Conservation (phyloP, 53 echinoderm and acorn worm genomes). For the Stichopus horrens region DNA sequence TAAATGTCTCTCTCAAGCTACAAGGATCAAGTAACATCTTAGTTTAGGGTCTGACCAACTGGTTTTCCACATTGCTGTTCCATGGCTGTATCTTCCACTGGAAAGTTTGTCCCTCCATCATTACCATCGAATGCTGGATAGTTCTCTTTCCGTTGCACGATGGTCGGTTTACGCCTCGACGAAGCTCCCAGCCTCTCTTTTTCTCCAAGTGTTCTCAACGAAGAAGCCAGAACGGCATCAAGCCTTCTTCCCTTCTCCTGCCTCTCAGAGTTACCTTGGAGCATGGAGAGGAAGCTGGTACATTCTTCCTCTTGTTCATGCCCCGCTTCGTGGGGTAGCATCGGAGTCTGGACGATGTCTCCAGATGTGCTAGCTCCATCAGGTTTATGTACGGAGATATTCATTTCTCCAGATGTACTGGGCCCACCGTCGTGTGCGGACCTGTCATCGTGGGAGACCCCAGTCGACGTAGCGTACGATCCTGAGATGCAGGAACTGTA, state of each 20-base stretch:
- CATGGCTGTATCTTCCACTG: too few relatives aligned
- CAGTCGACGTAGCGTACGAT: background rate
- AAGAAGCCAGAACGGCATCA: constrained; percentile 19
- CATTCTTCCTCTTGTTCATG: background rate
- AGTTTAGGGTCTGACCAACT: too few relatives aligned
- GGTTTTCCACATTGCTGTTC: too few relatives aligned
- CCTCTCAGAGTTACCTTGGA: background rate
- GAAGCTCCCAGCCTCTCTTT: background rate
- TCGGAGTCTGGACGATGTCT: background rate
- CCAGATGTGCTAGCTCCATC: background rate
- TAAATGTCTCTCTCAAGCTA: too few relatives aligned
- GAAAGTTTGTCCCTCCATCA: background rate
- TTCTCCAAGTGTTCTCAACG: background rate
- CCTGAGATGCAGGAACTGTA: background rate
- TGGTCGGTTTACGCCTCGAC: background rate
- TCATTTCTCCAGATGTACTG: background rate
- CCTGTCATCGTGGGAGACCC: too few relatives aligned
- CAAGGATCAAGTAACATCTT: too few relatives aligned
- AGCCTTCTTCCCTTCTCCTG: constrained; percentile 22
- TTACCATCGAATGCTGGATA: constrained; percentile 1
- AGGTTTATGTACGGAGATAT: background rate
- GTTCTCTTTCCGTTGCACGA: constrained; percentile 1
- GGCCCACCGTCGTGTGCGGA: background rate
- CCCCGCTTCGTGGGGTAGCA: background rate
- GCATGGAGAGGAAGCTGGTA: background rate